phyloP scores from a whole-genome alignment of 1,140 invertebrate species.

The Watersipora subatra region DNA sequence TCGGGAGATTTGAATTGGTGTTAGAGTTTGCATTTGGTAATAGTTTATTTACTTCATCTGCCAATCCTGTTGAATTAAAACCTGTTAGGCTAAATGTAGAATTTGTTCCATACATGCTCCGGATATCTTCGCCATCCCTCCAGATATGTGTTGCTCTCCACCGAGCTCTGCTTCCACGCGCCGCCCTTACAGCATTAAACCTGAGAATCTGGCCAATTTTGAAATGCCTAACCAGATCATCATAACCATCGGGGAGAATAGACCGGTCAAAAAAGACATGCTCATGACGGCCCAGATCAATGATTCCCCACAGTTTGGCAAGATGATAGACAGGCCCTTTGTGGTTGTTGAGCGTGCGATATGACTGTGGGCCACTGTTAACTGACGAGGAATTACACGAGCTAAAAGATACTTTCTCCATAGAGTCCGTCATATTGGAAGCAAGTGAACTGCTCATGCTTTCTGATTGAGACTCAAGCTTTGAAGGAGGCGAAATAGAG shows the following conservation, averaged over 20 bases:
- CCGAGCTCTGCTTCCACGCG: conserved; percentile 37
- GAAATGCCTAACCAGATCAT: conserved; percentile 36
- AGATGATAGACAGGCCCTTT: conserved; percentile 38
- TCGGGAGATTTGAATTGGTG: conserved; percentile 4
- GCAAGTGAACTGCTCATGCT: background rate
- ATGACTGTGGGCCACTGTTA: conserved; percentile 14
- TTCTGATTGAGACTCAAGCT: background rate
- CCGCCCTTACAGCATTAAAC: conserved; percentile 40
- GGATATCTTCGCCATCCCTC: conserved; percentile 28
- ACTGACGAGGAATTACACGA: conserved; percentile 1
- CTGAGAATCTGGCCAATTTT: conserved; percentile 34
- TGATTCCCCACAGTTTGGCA: conserved; percentile 41
- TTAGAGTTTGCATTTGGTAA: conserved; percentile 13
- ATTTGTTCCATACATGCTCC: background rate
- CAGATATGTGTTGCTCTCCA: conserved; percentile 39
- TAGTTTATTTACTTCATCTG: conserved; percentile 29
- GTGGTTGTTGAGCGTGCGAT: conserved; percentile 25
- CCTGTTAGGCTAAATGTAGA: background rate
- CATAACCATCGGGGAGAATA: conserved; percentile 35
- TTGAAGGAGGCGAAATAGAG: background rate
- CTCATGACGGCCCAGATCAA: conserved; percentile 41
- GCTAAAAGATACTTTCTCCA: background rate
- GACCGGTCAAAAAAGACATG: conserved; percentile 42
- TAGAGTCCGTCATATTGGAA: background rate
- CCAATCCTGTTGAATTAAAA: conserved; percentile 17